Evolutionary conservation across 2,888 invertebrate species (phyloP), one percentile per base, ranked within the genome.

Genomic region (Himalopsyche anomala): DNA sequence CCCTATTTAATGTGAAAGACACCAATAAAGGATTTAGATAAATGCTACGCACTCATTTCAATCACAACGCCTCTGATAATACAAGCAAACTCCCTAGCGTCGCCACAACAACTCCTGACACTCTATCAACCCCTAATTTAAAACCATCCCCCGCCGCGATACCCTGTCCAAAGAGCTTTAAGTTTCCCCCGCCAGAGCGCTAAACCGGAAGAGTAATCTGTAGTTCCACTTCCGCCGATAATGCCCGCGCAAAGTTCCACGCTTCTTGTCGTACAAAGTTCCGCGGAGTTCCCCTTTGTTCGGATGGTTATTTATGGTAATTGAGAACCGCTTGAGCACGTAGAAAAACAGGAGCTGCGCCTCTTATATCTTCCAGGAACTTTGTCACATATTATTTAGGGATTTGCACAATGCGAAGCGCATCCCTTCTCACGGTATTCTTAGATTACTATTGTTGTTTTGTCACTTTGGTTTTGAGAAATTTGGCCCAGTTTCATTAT

Each of bases 291-390:
- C n/a, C 19, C 62, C 62, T 62, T 62, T 62, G 62, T 62, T 62
- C 28, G 62, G 62, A 62, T 62, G 62, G 62, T 62, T 62, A 62
- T 62, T 62, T 62, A 62, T 62, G 62, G 62, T 62, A 62, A 62
- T 62, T 28, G 62, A 62, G 62, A 62, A 62, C 62, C 62, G 62
- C 62, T 62, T 62, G n/a, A 62, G 62, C 62, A 62, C 62, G 62
- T 62, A 62, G 62, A 62, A 62, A 62, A 62, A 62, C 62, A 62
- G 62, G 62, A 62, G 19, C 19, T 62, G 62, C 28, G 62, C 62
- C 19, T 62, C 62, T 62, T 62, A 62, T 62, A 62, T 62, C 62
- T 62, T 62, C 62, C 19, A 8, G 19, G 19, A 62, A 62, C 5
- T 62, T 62, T 62, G 62, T 62, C 62, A 62, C 62, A 62, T 28